phyloP scores from a whole-genome alignment of 2,888 invertebrate genomes.

The Cetonia aurata region DNA sequence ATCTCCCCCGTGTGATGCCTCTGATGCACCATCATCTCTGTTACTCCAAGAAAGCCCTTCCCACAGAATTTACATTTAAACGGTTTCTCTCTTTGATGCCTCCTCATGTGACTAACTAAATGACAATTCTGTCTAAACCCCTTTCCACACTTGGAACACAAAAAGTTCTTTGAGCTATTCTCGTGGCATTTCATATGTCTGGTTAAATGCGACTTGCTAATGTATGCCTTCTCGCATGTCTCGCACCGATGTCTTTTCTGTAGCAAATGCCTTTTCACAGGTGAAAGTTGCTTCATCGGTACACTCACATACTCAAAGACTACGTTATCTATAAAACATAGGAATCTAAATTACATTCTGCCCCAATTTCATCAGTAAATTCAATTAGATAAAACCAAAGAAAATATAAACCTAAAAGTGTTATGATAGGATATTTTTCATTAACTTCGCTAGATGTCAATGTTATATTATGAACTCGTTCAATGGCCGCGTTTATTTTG shows the following conservation, averaged over 20 bases:
- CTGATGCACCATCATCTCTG: slow-evolving; percentile 72
- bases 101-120: slow-evolving; percentile 71
- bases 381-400: not conserved
- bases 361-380: not conserved
- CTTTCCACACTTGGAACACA: slow-evolving; percentile 73
- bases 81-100: slow-evolving; percentile 73
- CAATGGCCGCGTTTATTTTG: no score
- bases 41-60: slow-evolving; percentile 72
- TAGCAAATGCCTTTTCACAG: slow-evolving; percentile 66
- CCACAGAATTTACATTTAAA: slow-evolving; percentile 72
- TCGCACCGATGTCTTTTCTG: slow-evolving; percentile 64
- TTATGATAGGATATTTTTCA: no score
- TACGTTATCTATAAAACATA: slow-evolving; percentile 55
- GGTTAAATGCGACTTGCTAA: slow-evolving; percentile 68
- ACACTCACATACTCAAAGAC: slow-evolving; percentile 59
- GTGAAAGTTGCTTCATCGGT: slow-evolving; percentile 57
- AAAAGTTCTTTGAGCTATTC: slow-evolving; percentile 68
- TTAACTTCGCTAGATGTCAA: no score
- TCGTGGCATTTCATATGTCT: slow-evolving; percentile 71
- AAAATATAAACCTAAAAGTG: no score
- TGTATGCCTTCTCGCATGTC: slow-evolving; percentile 64
- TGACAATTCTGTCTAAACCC: slow-evolving; percentile 72
- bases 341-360: not conserved
- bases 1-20: slow-evolving; percentile 71
- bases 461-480: no score